A percentile compares a stretch with the other conserved stretches of the same genome.
These are phyloP conservation scores for Sarcophaga peregrina DNA, from an alignment of 1,140 invertebrate species.

Conservation along the genomic window DNA sequence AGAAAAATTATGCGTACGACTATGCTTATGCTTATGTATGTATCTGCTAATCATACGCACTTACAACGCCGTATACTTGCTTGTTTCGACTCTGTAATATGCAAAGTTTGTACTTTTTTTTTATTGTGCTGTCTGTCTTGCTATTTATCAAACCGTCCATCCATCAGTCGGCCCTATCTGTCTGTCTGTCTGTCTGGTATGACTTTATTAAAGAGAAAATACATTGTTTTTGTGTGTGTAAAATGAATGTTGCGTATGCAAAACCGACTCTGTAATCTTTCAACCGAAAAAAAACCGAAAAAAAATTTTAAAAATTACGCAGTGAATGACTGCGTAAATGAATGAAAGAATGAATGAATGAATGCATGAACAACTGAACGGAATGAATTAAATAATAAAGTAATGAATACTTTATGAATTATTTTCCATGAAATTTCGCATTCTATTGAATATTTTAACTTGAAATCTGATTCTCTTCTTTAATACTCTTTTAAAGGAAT, in stretches of 20 bases:
- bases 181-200: slow-evolving; percentile 40
- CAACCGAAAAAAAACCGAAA: not conserved
- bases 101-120: slow-evolving; percentile 11
- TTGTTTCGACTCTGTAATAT: not conserved
- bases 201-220: not conserved
- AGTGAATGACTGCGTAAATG: not conserved
- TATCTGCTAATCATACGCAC: not conserved
- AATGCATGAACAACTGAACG: too few species aligned
- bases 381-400: too few species aligned
- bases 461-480: too few species aligned
- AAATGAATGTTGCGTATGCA: not conserved
- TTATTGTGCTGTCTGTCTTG: slow-evolving; percentile 9
- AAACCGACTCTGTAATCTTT: not conserved
- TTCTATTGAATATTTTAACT: too few species aligned
- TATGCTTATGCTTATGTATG: too few species aligned
- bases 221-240: not conserved
- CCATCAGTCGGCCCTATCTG: not conserved
- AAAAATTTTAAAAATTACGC: not conserved
- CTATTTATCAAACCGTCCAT: not conserved
- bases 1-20: not conserved
- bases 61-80: not conserved
- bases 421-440: too few species aligned
- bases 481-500: too few species aligned
- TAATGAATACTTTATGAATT: too few species aligned
- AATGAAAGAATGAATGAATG: too few species aligned